Evolutionary conservation across 2,113 vertebrate genomes (phyloP).

Genomic region (Periophthalmodon schlosseri): DNA sequence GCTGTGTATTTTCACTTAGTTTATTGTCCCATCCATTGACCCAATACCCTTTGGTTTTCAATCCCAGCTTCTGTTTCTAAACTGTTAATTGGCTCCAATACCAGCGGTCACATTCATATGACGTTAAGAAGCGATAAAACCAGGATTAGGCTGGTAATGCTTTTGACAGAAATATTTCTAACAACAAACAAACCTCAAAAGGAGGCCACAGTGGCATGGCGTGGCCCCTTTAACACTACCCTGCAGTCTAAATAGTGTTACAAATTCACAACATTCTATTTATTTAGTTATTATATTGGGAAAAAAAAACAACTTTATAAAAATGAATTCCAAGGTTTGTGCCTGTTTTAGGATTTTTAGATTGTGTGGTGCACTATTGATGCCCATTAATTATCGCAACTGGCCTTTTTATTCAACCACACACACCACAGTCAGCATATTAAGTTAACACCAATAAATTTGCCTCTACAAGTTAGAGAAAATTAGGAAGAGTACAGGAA

Average conservation of each 20-base stretch:
- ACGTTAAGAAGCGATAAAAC: constrained; percentile 31
- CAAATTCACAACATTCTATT: not conserved
- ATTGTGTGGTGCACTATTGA: too few relatives aligned
- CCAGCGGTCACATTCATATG: constrained; percentile 41
- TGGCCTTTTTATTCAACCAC: too few relatives aligned
- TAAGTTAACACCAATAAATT: too few relatives aligned
- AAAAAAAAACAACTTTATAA: too few relatives aligned
- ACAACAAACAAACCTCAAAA: constrained; percentile 20
- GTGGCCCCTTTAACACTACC: too few relatives aligned
- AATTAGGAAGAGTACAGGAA: too few relatives aligned
- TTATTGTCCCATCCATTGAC: constrained; percentile 1
- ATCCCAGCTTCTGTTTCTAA: constrained; percentile 13
- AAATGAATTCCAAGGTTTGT: too few relatives aligned
- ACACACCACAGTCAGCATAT: too few relatives aligned
- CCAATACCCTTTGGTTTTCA: constrained; percentile 9
- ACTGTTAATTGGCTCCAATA: constrained; percentile 13
- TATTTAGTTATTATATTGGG: too few relatives aligned
- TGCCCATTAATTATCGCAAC: too few relatives aligned
- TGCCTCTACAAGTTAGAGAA: too few relatives aligned
- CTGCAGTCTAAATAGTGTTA: not conserved
- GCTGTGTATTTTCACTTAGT: not conserved
- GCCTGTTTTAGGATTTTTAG: too few relatives aligned
- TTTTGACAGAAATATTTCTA: constrained; percentile 37
- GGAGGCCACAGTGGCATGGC: not conserved
- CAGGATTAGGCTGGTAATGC: constrained; percentile 36